A percentile compares a stretch with the other conserved stretches of the same genome.
Conservation (phyloP, 2,797 vertebrate genomes). For the Adelosebastes latens region DNA sequence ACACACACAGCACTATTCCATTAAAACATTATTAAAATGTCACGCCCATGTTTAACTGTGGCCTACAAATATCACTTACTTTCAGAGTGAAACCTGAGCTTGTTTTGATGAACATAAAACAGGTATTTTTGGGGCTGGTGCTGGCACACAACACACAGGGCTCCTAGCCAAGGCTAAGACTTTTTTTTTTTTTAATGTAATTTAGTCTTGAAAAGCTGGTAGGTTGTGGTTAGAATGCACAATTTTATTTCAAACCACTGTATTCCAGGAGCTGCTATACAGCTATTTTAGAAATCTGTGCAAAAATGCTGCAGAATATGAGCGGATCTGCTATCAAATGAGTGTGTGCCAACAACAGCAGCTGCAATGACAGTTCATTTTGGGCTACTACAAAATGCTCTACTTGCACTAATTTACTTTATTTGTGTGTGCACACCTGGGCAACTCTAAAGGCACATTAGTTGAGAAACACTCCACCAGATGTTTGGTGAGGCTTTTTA, state of each 20-base stretch:
- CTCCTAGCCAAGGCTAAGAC: neutral
- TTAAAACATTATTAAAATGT: neutral
- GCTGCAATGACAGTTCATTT: neutral
- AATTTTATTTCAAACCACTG: neutral
- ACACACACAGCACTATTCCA: neutral
- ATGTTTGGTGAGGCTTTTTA: constrained; percentile 19
- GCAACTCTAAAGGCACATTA: neutral
- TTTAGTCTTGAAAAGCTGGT: neutral
- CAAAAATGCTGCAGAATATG: neutral
- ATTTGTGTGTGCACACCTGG: neutral
- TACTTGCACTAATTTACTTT: neutral
- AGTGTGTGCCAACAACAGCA: neutral
- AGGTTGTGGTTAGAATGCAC: neutral
- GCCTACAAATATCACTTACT: constrained; percentile 11
- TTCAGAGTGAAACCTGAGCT: constrained; percentile 30
- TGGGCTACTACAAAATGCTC: constrained; percentile 3
- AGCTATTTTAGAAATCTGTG: neutral
- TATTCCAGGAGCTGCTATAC: neutral
- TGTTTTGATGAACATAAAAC: constrained; percentile 50
- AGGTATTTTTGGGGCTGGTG: constrained; percentile 12
- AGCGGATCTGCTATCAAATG: constrained; percentile 2
- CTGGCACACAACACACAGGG: neutral
- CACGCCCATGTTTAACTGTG: constrained; percentile 15
- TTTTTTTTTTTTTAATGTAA: neutral
- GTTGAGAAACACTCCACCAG: neutral